Percentiles rank a stretch among this genome's conserved stretches.
These are phyloP conservation scores for Rhadina sibilatrix DNA, from an alignment of 2,113 vertebrate genomes.

Conservation along the genomic window DNA sequence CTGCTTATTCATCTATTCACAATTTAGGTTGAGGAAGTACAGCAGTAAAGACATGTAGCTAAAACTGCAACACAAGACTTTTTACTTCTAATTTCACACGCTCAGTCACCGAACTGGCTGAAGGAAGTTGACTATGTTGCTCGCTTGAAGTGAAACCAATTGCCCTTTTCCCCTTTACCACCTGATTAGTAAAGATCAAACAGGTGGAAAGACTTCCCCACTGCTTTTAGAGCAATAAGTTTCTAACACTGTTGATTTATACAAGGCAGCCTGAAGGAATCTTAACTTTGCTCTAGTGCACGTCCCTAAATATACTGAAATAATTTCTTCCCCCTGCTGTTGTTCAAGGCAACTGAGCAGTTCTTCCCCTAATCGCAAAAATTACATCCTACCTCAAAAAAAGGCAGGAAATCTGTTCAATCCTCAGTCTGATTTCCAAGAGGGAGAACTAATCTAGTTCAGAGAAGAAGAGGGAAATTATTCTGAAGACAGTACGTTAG, in stretches of 20 bases:
- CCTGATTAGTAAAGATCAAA: neutral
- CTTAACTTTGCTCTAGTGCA: neutral
- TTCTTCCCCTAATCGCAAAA: constrained; percentile 27
- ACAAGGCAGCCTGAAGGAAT: neutral
- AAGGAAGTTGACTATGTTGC: neutral
- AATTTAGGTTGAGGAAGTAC: neutral
- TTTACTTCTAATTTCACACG: neutral
- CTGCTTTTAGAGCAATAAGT: neutral
- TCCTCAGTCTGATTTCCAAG: constrained; percentile 43
- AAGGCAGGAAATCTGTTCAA: constrained; percentile 53
- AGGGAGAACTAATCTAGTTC: constrained; percentile 48
- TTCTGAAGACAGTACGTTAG: neutral
- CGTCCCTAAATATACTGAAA: neutral
- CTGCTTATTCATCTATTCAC: neutral
- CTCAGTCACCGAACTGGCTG: neutral
- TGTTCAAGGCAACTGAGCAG: neutral
- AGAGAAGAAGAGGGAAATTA: constrained; percentile 41
- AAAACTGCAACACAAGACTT: neutral
- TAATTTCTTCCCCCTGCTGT: neutral
- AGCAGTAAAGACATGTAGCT: neutral
- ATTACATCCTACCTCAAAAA: constrained; percentile 39
- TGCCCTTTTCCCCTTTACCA: neutral
- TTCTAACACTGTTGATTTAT: neutral
- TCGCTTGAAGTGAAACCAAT: neutral
- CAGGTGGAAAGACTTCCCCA: neutral